These are phyloP conservation scores for Stramonita haemastoma DNA, from an alignment of 2,888 invertebrate species.

Conservation along the genomic window DNA sequence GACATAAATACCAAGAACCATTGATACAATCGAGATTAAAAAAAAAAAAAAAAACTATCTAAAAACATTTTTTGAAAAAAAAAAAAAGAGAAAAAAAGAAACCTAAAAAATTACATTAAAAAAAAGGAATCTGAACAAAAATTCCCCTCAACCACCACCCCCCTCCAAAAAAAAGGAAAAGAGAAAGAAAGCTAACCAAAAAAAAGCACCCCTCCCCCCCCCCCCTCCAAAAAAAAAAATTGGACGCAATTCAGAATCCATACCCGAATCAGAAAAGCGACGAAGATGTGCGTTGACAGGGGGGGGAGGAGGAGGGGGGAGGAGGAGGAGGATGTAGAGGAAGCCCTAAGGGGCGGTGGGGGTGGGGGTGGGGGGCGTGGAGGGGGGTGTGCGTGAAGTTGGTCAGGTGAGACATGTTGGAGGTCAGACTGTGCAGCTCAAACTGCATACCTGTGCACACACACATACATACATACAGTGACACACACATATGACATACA, in stretches of 20 bases:
- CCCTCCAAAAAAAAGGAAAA: no score
- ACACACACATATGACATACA: neutral
- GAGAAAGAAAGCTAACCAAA: no score
- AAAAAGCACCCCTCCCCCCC: no score
- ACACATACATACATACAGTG: neutral
- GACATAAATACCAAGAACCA: no score
- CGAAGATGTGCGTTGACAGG: slow-evolving; percentile 76
- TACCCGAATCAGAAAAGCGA: slow-evolving; percentile 80
- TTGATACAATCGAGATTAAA: neutral
- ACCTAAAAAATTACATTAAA: no score
- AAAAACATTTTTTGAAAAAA: neutral
- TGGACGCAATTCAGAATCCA: neutral
- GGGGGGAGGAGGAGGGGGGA: slow-evolving; percentile 83
- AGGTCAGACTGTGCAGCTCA: slow-evolving; percentile 83
- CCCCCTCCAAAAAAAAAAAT: no score
- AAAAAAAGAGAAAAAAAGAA: neutral
- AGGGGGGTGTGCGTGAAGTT: slow-evolving; percentile 92
- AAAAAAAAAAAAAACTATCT: neutral
- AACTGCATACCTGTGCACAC: slow-evolving; percentile 77
- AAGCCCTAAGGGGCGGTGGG: slow-evolving; percentile 80
- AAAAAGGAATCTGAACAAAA: no score
- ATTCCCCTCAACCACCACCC: no score
- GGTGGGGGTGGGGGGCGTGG: slow-evolving; percentile 89
- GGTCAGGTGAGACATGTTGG: slow-evolving; percentile 88
- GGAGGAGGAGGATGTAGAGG: slow-evolving; percentile 86